Evolutionary conservation across 2,888 invertebrate genomes (phyloP).

Genomic region (Mesochorus sp.): DNA sequence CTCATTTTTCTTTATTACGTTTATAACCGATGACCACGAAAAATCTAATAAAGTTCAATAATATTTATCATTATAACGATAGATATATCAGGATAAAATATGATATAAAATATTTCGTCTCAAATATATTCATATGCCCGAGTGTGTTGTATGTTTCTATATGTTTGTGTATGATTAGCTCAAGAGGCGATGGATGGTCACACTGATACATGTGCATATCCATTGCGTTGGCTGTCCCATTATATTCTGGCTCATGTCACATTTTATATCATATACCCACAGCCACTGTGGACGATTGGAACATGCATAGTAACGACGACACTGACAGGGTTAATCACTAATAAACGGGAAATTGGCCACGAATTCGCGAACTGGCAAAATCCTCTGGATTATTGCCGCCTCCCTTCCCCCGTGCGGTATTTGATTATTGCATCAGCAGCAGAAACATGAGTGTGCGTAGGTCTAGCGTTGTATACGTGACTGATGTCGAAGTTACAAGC

Average conservation of each 20-base stretch:
- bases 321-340: slow-evolving; percentile 49
- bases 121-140: too few relatives aligned
- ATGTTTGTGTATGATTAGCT: neutral
- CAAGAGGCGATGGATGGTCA: neutral
- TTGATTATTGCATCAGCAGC: slow-evolving; percentile 25
- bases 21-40: too few relatives aligned
- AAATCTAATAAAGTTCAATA: too few relatives aligned
- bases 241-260: slow-evolving; percentile 9
- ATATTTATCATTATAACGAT: too few relatives aligned
- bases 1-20: too few relatives aligned
- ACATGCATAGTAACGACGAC: slow-evolving; percentile 19
- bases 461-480: slow-evolving; percentile 22
- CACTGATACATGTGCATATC: slow-evolving; percentile 3
- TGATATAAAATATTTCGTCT: too few relatives aligned
- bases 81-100: too few relatives aligned
- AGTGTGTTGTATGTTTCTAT: too few relatives aligned
- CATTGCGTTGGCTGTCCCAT: neutral
- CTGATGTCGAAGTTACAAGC: slow-evolving; percentile 36
- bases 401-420: neutral
- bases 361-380: slow-evolving; percentile 17
- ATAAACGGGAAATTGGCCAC: slow-evolving; percentile 50
- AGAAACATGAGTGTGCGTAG: slow-evolving; percentile 6
- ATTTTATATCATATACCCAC: slow-evolving; percentile 32
- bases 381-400: neutral
- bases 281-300: slow-evolving; percentile 33